These are phyloP conservation scores for Alces alces DNA, from an alignment of 2,113 vertebrate species.

Conservation along the genomic window DNA sequence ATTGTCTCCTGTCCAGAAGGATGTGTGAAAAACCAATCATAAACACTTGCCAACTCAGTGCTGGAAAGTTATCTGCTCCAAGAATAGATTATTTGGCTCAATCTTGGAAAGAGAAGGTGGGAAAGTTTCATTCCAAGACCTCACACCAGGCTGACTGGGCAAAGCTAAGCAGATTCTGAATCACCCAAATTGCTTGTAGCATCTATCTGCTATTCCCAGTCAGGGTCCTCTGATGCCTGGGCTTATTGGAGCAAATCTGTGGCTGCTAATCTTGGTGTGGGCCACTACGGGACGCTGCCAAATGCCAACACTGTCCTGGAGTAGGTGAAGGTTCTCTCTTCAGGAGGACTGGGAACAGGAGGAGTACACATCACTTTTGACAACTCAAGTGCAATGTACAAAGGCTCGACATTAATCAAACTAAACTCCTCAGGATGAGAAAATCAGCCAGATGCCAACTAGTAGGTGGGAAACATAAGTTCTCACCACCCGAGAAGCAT, in stretches of 20 bases:
- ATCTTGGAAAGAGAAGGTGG: not conserved
- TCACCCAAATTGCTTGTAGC: not conserved
- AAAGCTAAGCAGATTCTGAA: not conserved
- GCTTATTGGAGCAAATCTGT: not conserved
- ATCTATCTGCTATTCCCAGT: not conserved
- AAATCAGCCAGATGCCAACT: conserved; percentile 45
- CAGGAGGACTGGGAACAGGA: not conserved
- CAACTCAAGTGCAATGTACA: not conserved
- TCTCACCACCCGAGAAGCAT: conserved; percentile 21
- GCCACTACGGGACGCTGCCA: not conserved
- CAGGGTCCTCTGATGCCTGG: not conserved
- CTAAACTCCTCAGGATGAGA: not conserved
- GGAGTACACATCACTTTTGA: not conserved
- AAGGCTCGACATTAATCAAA: not conserved
- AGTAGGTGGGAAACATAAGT: conserved; percentile 44
- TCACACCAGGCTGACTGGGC: not conserved
- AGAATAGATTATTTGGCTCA: conserved; percentile 13
- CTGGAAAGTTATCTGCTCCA: not conserved
- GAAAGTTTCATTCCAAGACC: not conserved
- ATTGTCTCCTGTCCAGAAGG: not conserved
- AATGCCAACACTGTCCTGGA: not conserved
- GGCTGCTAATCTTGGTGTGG: not conserved
- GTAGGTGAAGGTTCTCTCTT: not conserved
- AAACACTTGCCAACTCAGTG: not conserved
- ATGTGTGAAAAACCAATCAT: conserved; percentile 24